These are phyloP conservation scores for Trypoxylus dichotomus DNA, from an alignment of 1,140 invertebrate species.

Conservation along the genomic window DNA sequence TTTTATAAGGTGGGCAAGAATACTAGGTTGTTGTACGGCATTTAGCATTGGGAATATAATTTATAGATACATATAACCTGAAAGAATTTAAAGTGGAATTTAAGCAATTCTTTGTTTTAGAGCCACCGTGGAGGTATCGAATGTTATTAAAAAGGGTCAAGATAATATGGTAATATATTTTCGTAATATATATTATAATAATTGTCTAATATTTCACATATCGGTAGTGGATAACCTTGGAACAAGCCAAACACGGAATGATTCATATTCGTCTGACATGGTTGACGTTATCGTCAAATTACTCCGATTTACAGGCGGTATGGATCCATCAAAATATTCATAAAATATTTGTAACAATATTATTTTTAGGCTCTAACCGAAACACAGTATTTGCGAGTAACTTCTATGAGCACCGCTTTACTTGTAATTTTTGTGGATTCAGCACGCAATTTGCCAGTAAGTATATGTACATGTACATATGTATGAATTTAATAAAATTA, in stretches of 20 bases:
- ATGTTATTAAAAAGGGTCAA: slow-evolving; percentile 66
- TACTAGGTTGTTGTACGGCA: too few relatives aligned
- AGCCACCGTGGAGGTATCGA: slow-evolving; percentile 66
- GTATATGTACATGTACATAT: slow-evolving; percentile 48
- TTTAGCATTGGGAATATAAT: too few relatives aligned
- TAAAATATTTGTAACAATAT: slow-evolving; percentile 23
- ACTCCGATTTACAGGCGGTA: slow-evolving; percentile 74
- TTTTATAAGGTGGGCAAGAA: too few relatives aligned
- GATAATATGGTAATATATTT: slow-evolving; percentile 65
- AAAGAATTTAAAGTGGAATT: too few relatives aligned
- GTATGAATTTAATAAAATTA: too few relatives aligned
- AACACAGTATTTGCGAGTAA: slow-evolving; percentile 73
- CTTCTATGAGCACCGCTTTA: slow-evolving; percentile 74
- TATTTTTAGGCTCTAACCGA: slow-evolving; percentile 68
- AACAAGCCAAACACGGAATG: slow-evolving; percentile 91
- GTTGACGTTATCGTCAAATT: slow-evolving; percentile 76
- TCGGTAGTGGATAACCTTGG: slow-evolving; percentile 87
- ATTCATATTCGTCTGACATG: slow-evolving; percentile 86
- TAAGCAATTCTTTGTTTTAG: slow-evolving; percentile 36
- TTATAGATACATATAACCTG: too few relatives aligned
- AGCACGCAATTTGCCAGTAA: slow-evolving; percentile 86
- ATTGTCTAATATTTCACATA: slow-evolving; percentile 36
- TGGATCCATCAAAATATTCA: slow-evolving; percentile 47
- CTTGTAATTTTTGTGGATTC: slow-evolving; percentile 87
- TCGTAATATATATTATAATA: neutral